These are phyloP conservation scores for Epirrhoe alternata DNA, from an alignment of 2,888 invertebrate genomes.

Conservation along the genomic window DNA sequence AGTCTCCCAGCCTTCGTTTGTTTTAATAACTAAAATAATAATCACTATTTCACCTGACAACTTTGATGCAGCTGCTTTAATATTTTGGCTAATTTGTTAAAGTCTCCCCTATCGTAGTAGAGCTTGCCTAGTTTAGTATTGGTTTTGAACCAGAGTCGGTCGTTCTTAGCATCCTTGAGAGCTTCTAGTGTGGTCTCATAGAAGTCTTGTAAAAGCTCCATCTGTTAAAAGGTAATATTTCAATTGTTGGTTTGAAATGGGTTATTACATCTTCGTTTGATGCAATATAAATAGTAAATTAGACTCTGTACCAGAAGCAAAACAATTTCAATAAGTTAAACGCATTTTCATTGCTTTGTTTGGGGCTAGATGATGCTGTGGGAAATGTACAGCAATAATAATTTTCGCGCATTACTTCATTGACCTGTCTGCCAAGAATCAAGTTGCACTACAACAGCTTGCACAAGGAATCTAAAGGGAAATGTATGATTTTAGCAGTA, in stretches of 20 bases:
- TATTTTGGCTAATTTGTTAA: slow-evolving; percentile 97
- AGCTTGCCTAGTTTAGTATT: slow-evolving; percentile 99
- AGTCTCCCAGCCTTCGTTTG: background rate
- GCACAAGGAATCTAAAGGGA: too few species aligned
- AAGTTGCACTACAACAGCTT: too few species aligned
- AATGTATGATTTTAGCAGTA: too few species aligned
- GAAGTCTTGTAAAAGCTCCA: slow-evolving; percentile 98
- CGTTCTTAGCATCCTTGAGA: slow-evolving; percentile 98
- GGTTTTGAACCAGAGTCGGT: slow-evolving; percentile 99
- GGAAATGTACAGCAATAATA: too few species aligned
- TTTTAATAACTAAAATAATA: background rate
- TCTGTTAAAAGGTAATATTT: slow-evolving; percentile 81
- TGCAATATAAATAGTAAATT: background rate
- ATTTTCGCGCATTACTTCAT: too few species aligned
- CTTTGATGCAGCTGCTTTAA: slow-evolving; percentile 98
- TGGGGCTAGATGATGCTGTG: too few species aligned
- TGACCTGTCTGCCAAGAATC: too few species aligned
- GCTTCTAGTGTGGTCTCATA: slow-evolving; percentile 98
- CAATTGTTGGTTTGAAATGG: background rate
- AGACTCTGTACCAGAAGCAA: background rate
- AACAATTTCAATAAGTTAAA: background rate
- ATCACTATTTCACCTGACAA: slow-evolving; percentile 89
- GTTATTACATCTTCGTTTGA: background rate
- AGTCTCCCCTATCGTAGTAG: slow-evolving; percentile 98
- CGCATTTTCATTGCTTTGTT: too few species aligned